A percentile compares a stretch with the other conserved stretches of the same genome.
phyloP scores from a whole-genome alignment of 1,140 invertebrate genomes.

The Dolichoris vasculosae region DNA sequence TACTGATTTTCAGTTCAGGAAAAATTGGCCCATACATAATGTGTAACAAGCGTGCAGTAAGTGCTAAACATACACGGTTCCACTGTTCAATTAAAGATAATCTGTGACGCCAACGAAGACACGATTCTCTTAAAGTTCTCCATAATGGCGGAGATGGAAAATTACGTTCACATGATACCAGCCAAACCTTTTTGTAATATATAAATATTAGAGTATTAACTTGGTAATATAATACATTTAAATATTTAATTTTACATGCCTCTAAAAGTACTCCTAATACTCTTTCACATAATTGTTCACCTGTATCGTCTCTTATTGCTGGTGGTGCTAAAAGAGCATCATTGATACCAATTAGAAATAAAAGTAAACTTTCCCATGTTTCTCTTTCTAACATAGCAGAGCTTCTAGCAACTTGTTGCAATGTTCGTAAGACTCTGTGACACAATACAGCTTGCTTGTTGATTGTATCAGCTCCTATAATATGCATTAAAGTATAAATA shows the following conservation, averaged over 20 bases:
- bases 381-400: conserved; percentile 86
- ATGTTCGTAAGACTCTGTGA: conserved; percentile 92
- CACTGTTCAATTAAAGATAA: conserved; percentile 94
- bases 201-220: conserved; percentile 15
- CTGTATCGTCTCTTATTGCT: conserved; percentile 93
- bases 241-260: conserved; percentile 64
- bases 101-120: conserved; percentile 94
- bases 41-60: conserved; percentile 88
- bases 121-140: conserved; percentile 95
- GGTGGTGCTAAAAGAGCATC: conserved; percentile 93
- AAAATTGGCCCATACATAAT: conserved; percentile 93
- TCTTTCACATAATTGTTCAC: conserved; percentile 94
- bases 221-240: conserved; percentile 26
- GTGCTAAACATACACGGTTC: conserved; percentile 92
- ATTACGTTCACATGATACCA: conserved; percentile 91
- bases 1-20: conserved; percentile 89
- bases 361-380: conserved; percentile 92
- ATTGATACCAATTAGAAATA: conserved; percentile 94
- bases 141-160: conserved; percentile 95
- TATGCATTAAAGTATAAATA: conserved; percentile 18
- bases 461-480: conserved; percentile 87
- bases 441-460: conserved; percentile 96
- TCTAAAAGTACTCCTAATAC: conserved; percentile 95
- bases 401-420: conserved; percentile 90
- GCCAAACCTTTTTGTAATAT: conserved; percentile 81